Conservation (phyloP, 2,113 vertebrate genomes). For the Panthera uncia region DNA sequence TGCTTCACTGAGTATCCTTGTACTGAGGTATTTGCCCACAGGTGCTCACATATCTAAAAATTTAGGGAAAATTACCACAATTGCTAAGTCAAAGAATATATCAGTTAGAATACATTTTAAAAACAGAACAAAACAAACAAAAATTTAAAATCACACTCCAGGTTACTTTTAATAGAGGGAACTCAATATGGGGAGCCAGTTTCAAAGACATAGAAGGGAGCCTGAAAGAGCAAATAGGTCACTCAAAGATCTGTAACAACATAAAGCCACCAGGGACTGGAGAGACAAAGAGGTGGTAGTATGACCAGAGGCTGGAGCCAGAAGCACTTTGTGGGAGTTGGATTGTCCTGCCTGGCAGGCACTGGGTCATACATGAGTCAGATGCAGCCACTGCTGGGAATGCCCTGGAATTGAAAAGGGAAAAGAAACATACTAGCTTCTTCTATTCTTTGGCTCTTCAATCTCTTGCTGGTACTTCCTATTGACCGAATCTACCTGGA, state of each 20-base stretch:
- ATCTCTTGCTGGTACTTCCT: background rate
- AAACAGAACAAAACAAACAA: background rate
- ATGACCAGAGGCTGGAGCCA: background rate
- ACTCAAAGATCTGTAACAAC: background rate
- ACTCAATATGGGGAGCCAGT: background rate
- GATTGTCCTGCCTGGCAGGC: background rate
- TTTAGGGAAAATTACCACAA: background rate
- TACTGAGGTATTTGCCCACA: background rate
- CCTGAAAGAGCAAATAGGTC: background rate
- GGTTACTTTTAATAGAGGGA: background rate
- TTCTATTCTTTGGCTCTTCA: background rate
- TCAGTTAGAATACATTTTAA: background rate
- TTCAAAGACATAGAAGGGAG: background rate
- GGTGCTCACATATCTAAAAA: background rate
- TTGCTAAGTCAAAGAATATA: background rate
- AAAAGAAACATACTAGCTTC: background rate
- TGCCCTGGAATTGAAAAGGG: background rate
- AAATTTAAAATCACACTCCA: background rate
- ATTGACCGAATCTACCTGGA: background rate
- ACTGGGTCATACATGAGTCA: background rate
- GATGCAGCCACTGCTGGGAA: background rate
- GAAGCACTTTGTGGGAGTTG: background rate
- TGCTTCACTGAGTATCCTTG: background rate
- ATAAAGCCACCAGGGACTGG: background rate
- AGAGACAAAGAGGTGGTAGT: background rate